A percentile compares a stretch with the other conserved stretches of the same genome.
These are phyloP conservation scores for Panopea generosa DNA, from an alignment of 2,888 invertebrate species.

Conservation along the genomic window DNA sequence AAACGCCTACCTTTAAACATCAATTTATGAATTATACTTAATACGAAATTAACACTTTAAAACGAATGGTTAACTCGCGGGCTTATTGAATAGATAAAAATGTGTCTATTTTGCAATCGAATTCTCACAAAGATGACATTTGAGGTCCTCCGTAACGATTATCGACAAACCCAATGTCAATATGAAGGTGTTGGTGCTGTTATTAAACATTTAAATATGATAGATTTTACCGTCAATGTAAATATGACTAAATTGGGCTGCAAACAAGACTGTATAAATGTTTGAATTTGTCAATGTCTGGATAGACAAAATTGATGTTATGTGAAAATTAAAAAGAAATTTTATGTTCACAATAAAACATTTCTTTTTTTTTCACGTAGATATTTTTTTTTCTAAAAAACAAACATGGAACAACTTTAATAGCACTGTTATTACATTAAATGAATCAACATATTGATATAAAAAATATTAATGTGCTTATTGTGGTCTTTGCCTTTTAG, in stretches of 20 bases:
- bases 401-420: too few species aligned
- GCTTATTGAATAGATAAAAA: constrained; percentile 17
- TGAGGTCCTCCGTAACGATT: background rate
- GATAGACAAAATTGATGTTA: constrained; percentile 19
- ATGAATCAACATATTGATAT: too few species aligned
- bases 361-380: too few species aligned
- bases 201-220: constrained; percentile 22
- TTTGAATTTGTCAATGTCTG: constrained; percentile 30
- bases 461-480: too few species aligned
- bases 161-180: too few species aligned
- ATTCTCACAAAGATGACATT: constrained; percentile 5
- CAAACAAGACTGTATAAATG: constrained; percentile 20
- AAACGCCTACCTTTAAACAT: too few species aligned
- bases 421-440: too few species aligned
- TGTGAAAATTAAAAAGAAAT: constrained; percentile 5
- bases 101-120: constrained; percentile 2
- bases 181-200: constrained; percentile 4
- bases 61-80: constrained; percentile 1
- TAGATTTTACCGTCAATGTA: constrained; percentile 23
- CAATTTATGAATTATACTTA: too few species aligned
- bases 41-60: too few species aligned
- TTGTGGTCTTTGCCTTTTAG: too few species aligned
- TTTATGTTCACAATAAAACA: too few species aligned
- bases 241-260: constrained; percentile 20
- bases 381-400: too few species aligned